These are phyloP conservation scores for Acrossocheilus wenchowensis DNA, from an alignment of 2,797 vertebrate species.

Conservation along the genomic window DNA sequence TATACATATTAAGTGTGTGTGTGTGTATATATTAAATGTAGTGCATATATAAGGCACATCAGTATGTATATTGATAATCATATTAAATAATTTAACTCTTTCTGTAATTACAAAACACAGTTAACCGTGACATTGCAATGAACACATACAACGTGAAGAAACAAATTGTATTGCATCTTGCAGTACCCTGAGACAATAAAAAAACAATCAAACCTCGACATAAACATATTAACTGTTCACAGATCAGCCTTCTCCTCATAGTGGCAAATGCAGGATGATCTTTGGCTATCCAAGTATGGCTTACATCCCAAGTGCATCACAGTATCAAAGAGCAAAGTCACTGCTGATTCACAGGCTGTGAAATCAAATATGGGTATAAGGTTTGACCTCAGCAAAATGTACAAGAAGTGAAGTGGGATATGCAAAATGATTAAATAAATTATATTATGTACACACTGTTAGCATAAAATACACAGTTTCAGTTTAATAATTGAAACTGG, in stretches of 20 bases:
- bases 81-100: background rate
- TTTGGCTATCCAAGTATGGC: slow-evolving; percentile 96
- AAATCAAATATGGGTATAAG: slow-evolving; percentile 13
- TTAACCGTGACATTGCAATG: background rate
- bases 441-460: background rate
- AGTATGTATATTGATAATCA: background rate
- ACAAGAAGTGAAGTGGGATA: background rate
- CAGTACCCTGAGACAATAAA: slow-evolving; percentile 15
- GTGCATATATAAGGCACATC: background rate
- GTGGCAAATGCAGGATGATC: slow-evolving; percentile 88
- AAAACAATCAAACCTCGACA: background rate
- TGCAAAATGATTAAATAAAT: background rate
- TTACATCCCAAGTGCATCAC: slow-evolving; percentile 97
- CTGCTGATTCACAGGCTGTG: slow-evolving; percentile 91
- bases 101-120: background rate
- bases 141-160: background rate
- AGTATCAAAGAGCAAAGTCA: slow-evolving; percentile 90
- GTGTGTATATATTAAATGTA: background rate
- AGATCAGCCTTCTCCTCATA: slow-evolving; percentile 89
- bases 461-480: background rate
- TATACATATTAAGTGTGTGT: too few relatives aligned
- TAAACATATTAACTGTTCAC: slow-evolving; percentile 66
- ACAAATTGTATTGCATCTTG: background rate
- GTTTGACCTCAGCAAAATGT: background rate
- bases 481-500: background rate